Evolutionary conservation across 1,140 invertebrate species (phyloP).

Genomic region (Tetramorium parvispinum): DNA sequence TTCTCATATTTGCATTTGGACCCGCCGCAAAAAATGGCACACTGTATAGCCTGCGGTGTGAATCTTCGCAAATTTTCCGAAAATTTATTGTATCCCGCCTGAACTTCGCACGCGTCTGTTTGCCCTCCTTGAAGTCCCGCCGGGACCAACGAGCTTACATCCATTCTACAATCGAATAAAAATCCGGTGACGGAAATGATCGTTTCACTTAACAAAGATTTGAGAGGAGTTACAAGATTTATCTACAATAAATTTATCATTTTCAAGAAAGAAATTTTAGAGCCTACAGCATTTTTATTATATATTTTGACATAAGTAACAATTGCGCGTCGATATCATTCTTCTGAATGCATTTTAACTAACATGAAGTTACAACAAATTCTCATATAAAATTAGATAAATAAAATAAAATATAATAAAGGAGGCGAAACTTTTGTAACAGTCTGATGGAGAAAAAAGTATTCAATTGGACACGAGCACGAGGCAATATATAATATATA

Average conservation of each 20-base stretch:
- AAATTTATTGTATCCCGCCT: conserved; percentile 86
- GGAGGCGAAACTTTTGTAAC: background rate
- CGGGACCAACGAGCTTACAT: conserved; percentile 81
- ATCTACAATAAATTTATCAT: background rate
- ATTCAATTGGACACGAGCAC: no score
- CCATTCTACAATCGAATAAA: conserved; percentile 76
- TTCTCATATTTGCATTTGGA: conserved; percentile 93
- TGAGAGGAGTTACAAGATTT: background rate
- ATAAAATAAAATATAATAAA: background rate
- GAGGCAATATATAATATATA: conserved; percentile 29
- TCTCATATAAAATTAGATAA: background rate
- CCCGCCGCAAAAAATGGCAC: conserved; percentile 93
- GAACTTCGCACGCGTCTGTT: conserved; percentile 72
- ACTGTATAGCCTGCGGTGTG: conserved; percentile 90
- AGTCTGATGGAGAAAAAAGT: background rate
- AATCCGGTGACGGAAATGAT: background rate
- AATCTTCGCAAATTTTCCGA: conserved; percentile 87
- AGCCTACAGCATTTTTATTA: background rate
- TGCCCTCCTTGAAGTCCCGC: conserved; percentile 80
- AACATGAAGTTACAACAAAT: background rate
- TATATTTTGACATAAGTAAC: background rate
- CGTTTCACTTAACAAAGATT: background rate
- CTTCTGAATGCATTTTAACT: background rate
- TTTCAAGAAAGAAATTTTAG: background rate
- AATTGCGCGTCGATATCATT: background rate